Base-by-base conservation (phyloP, 2,113 vertebrate species). In the Phyllostomus discolor region DNA sequence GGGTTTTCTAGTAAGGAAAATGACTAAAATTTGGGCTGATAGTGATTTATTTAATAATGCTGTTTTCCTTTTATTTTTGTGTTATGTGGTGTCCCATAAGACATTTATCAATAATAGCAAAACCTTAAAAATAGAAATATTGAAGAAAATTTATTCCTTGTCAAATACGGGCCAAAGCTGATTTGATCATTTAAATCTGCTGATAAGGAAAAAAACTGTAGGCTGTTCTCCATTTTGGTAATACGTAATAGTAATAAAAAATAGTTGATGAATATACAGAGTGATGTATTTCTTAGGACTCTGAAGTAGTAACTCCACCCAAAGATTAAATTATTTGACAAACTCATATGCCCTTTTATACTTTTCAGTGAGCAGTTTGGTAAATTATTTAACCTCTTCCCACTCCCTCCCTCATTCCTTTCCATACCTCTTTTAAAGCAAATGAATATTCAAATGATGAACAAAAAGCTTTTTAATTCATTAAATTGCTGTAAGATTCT, bases 361-460 rank as follows among this genome's bases (percentile, higher is more conserved):
- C n/a, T 89, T 94, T 31, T 10, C 52, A 80, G 8, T 43, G 31
- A 83, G 70, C 95, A 38, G 33, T 87, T 94, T 72, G 17, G 6
- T 82, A 82, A 76, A 14, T 75, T 92, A 69, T 59, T 89, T 88
- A 90, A 22, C 20, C 19, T 67, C 26, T 91, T 4, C 4, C 46
- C 22, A 22, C 19, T 57, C 19, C 38, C 31, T n/a, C 15, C 15
- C 22, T 6, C 11, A 59, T 2, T 10, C 26, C 26, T 26, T 59
- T 54, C 35, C 22, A 11, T 82, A n/a, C 78, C 64, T 88, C 16
- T 91, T 93, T 83, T 26, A 52, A 72, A 28, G n/a, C 89, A 73
- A 87, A 85, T 7, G 31, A 79, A 5, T 87, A 96, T 97, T 89
- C 19, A 57, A 69, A 97, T 85, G 38, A 50, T 89, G 43, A 95